Evolutionary conservation across 53 echinoderm and acorn worm species (phyloP).

Genomic region (Echinarachnius parma): DNA sequence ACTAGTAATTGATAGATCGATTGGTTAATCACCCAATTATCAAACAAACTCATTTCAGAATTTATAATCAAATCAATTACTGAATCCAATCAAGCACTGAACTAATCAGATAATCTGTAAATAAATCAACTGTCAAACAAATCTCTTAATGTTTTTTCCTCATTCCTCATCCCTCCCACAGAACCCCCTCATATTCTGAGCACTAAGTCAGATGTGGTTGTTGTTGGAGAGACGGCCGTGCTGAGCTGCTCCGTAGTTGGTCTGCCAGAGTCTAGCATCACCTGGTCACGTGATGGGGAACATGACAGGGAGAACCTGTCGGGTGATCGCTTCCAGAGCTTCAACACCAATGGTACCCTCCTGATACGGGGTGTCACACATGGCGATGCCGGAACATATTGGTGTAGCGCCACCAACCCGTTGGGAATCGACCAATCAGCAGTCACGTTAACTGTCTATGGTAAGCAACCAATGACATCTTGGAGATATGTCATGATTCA

Average conservation of each 20-base stretch:
- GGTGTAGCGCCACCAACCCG: conserved; percentile 65
- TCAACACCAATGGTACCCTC: conserved; percentile 53
- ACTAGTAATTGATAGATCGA: too few relatives aligned
- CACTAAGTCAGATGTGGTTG: conserved; percentile 33
- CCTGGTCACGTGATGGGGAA: conserved; percentile 62
- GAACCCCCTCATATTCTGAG: conserved; percentile 73
- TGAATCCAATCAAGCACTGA: too few relatives aligned
- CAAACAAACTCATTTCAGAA: too few relatives aligned
- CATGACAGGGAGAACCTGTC: too few relatives aligned
- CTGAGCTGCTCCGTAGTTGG: conserved; percentile 66
- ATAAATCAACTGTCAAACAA: too few relatives aligned
- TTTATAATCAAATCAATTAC: too few relatives aligned
- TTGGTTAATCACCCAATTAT: too few relatives aligned
- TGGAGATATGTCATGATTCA: too few relatives aligned
- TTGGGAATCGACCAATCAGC: conserved; percentile 52
- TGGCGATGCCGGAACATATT: conserved; percentile 68
- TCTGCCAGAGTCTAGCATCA: conserved; percentile 54
- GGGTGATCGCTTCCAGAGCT: conserved; percentile 59
- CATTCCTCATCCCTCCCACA: conserved; percentile 34
- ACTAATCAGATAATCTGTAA: too few relatives aligned
- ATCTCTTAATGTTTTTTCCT: too few relatives aligned
- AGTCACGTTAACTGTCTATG: conserved; percentile 66
- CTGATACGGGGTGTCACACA: conserved; percentile 49
- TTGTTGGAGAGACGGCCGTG: conserved; percentile 50
- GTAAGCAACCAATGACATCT: too few relatives aligned